Evolutionary conservation across 2,888 invertebrate species (phyloP), one percentile per base, ranked within the genome.

Genomic region (Ypsolopha scabrella): DNA sequence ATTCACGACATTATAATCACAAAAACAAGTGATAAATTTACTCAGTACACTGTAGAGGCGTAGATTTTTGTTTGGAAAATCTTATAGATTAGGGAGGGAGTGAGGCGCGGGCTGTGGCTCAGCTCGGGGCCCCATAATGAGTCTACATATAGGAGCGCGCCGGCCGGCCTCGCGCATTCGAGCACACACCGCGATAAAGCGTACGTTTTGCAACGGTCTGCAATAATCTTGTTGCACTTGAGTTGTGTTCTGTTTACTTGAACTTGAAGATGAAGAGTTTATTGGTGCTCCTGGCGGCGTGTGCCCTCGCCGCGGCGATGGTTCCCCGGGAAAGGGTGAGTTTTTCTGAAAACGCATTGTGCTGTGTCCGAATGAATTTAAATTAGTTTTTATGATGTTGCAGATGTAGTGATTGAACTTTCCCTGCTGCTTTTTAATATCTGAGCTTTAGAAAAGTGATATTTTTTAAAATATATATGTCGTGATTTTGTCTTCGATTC

Each of bases 271-370:
- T 51, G 50, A 58, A 57, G 55, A 46, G 34, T 14, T 53, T 74
- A 41, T 45, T 79, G 9, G 47, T 75, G 50, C 53, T 80, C 1
- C 45, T 80, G 37, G 65, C 63, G 37, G 50, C 70, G 48, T 71
- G 68, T 58, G 61, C 68, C 45, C 48, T 74, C 54, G 56, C 71
- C 10, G 59, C 59, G n/a, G 77, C 80, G 52, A 69, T 75, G 68
- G 72, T 73, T 37, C 72, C 73, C 6, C 65, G 60, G 52, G 58
- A 65, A 7, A 73, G 65, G 73, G 82, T 82, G 57, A 81, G 81
- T 24, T 24, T 24, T 24, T 24, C 4, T 76, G 11, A 10, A 46
- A 35, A 9, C 33, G 7, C 10, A 6, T 46, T 34, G 9, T 10
- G 35, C 46, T 9, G 7, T 35, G 7, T 4, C 34, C 9, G 14